A percentile compares a stretch with the other conserved stretches of the same genome.
Evolutionary conservation across 2,888 invertebrate species (phyloP).

Genomic region (Nomada flava): DNA sequence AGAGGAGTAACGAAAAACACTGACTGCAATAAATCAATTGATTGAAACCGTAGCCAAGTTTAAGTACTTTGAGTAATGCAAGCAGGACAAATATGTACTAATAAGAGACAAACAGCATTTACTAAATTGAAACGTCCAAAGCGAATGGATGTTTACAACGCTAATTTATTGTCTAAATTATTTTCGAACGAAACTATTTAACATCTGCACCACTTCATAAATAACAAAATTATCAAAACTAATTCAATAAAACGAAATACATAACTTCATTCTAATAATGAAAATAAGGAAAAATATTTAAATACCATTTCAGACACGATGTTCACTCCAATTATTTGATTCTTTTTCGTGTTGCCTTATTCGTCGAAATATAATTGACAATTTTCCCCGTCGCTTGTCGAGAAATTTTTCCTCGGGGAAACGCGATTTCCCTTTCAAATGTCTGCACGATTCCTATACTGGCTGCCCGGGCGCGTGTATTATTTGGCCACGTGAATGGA

Average conservation of each 20-base stretch:
- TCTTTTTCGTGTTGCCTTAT: slow-evolving; percentile 57
- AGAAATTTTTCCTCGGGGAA: slow-evolving; percentile 54
- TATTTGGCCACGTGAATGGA: slow-evolving; percentile 70
- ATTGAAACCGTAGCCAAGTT: not conserved
- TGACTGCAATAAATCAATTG: not conserved
- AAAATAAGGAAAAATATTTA: no score
- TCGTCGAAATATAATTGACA: slow-evolving; percentile 57
- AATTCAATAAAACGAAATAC: not conserved
- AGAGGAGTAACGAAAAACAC: not conserved
- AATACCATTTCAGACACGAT: slow-evolving; percentile 27
- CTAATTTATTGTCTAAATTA: not conserved
- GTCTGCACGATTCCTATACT: slow-evolving; percentile 33
- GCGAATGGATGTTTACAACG: not conserved
- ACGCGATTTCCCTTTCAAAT: slow-evolving; percentile 70
- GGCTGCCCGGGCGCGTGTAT: slow-evolving; percentile 48
- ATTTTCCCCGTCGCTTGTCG: slow-evolving; percentile 34
- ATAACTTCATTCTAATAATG: not conserved
- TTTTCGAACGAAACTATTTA: not conserved
- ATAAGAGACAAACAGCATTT: not conserved
- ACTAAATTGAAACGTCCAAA: not conserved
- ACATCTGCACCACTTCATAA: not conserved
- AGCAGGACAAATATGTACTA: not conserved
- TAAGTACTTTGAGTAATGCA: not conserved
- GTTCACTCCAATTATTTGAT: slow-evolving; percentile 65
- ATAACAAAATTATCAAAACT: not conserved